Percentiles rank a stretch among this genome's conserved stretches.
These are phyloP conservation scores for Acanthoscelides obtectus DNA, from an alignment of 2,888 invertebrate species.

Conservation along the genomic window DNA sequence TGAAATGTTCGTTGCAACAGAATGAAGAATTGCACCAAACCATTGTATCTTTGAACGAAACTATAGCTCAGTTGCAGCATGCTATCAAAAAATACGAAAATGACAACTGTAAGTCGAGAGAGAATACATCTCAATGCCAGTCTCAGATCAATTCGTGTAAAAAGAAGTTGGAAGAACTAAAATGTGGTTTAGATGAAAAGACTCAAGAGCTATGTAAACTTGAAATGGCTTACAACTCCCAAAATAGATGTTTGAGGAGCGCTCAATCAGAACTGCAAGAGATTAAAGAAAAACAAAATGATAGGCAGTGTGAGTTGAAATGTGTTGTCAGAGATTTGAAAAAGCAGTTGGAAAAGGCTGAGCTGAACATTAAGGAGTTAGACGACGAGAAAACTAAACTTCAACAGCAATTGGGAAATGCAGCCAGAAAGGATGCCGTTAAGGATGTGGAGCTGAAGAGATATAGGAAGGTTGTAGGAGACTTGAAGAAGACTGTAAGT, in stretches of 20 bases:
- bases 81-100: constrained; percentile 23
- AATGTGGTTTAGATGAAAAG: constrained; percentile 29
- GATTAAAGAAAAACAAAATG: constrained; percentile 26
- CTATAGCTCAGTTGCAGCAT: constrained; percentile 26
- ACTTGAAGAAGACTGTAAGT: constrained; percentile 35
- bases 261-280: constrained; percentile 34
- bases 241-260: constrained; percentile 28
- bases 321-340: constrained; percentile 27
- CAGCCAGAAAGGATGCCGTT: constrained; percentile 21
- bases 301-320: constrained; percentile 25
- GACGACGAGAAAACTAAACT: constrained; percentile 22
- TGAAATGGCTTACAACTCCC: constrained; percentile 32
- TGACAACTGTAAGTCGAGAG: constrained; percentile 23
- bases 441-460: constrained; percentile 29
- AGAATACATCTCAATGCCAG: constrained; percentile 22
- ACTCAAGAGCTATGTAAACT: constrained; percentile 31
- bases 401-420: constrained; percentile 18
- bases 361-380: constrained; percentile 21
- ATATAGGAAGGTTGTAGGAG: constrained; percentile 32
- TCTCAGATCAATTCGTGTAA: constrained; percentile 26
- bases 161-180: constrained; percentile 30
- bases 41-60: constrained; percentile 27
- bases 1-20: constrained; percentile 39
- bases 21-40: constrained; percentile 33
- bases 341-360: constrained; percentile 23